Evolutionary conservation across 2,113 vertebrate species (phyloP).

Genomic region (Vicugna pacos): DNA sequence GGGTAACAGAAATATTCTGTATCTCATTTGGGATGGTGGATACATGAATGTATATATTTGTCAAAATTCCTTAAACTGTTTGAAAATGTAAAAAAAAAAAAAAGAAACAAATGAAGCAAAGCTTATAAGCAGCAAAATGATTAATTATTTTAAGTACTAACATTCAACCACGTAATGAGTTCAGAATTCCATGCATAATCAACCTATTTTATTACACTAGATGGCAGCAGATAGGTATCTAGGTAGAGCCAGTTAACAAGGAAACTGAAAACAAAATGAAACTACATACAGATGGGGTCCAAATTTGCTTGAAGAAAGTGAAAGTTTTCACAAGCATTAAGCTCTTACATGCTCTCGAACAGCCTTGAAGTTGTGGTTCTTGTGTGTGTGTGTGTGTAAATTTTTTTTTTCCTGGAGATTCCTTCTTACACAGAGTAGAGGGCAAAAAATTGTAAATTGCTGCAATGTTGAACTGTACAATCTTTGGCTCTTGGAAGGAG

Average conservation of each 20-base stretch:
- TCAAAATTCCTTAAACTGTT: no score
- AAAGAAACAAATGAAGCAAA: no score
- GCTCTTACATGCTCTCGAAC: neutral
- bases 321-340: neutral
- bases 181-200: neutral
- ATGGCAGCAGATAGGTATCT: slow-evolving; percentile 57
- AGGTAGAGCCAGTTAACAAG: neutral
- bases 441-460: neutral
- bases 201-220: neutral
- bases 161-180: neutral
- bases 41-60: no score
- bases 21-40: no score
- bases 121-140: neutral
- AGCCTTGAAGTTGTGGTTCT: neutral
- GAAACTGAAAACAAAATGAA: slow-evolving; percentile 61
- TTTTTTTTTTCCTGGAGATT: neutral
- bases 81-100: no score
- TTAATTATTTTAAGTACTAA: neutral
- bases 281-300: neutral
- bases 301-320: slow-evolving; percentile 25
- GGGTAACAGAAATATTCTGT: no score
- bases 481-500: neutral
- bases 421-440: neutral
- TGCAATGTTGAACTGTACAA: neutral
- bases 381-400: no score